These are phyloP conservation scores for Mystacides longicornis DNA, from an alignment of 2,888 invertebrate species.

Conservation along the genomic window DNA sequence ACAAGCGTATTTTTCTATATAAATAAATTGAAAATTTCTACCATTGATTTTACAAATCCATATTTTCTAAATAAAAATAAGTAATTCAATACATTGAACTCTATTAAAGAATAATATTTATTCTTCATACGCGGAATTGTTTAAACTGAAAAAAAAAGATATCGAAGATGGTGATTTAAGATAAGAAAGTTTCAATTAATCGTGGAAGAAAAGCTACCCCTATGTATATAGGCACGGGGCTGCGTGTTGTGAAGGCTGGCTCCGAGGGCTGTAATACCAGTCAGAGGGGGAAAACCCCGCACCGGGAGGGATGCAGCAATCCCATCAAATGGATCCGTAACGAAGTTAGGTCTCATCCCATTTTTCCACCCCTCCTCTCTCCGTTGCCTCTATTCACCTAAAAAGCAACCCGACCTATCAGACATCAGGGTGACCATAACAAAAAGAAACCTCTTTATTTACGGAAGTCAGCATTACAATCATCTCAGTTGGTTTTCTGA, in stretches of 20 bases:
- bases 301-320: constrained; percentile 42
- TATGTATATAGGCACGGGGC: not conserved
- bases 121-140: not conserved
- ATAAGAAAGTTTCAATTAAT: constrained; percentile 16
- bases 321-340: constrained; percentile 76
- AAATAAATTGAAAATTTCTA: no score
- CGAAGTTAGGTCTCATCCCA: constrained; percentile 59
- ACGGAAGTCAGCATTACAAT: no score
- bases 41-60: no score
- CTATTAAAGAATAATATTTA: no score
- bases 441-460: no score
- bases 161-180: constrained; percentile 1
- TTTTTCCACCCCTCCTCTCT: constrained; percentile 33
- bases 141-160: no score
- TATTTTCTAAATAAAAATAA: no score
- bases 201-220: not conserved
- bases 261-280: constrained; percentile 1
- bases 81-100: no score
- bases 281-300: constrained; percentile 25
- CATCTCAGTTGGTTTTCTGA: no score
- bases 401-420: constrained; percentile 19
- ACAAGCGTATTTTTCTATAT: no score
- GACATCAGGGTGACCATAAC: constrained; percentile 11
- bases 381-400: constrained; percentile 33
- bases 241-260: not conserved